Evolutionary conservation across 2,888 invertebrate species (phyloP).

Genomic region (Cantharis nigra): DNA sequence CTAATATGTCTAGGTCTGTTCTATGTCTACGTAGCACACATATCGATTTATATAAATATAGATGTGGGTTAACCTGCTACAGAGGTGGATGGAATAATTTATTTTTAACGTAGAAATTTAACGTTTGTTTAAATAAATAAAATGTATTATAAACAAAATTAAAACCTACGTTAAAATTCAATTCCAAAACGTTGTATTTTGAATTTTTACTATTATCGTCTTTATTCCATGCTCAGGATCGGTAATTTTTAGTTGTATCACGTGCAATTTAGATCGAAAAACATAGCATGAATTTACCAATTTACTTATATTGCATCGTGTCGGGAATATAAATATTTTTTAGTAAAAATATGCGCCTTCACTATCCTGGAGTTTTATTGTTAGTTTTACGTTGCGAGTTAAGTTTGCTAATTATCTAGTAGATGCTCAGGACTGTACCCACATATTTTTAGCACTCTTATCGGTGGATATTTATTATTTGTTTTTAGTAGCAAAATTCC

Average conservation of each 20-base stretch:
- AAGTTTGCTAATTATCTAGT: background rate
- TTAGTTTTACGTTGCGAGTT: background rate
- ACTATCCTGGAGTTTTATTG: background rate
- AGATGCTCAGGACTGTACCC: background rate
- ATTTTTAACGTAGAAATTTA: background rate
- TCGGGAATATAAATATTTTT: background rate
- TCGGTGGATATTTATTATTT: background rate
- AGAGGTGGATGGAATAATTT: background rate
- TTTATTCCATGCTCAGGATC: background rate
- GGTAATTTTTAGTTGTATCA: conserved; percentile 5
- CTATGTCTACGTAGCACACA: conserved; percentile 16
- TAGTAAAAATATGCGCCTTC: background rate
- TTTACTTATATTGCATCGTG: conserved; percentile 1
- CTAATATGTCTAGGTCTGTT: conserved; percentile 21
- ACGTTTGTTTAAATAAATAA: background rate
- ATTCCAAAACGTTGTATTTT: background rate
- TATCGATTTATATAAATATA: conserved; percentile 24
- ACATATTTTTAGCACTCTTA: background rate
- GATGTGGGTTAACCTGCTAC: background rate
- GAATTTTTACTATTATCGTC: background rate
- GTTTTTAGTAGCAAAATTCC: background rate
- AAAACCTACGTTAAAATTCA: background rate
- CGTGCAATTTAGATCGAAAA: conserved; percentile 4
- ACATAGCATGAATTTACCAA: conserved; percentile 1
- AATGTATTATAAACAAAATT: background rate